Conservation (phyloP, 2,888 invertebrate genomes). For the Danaus chrysippus region DNA sequence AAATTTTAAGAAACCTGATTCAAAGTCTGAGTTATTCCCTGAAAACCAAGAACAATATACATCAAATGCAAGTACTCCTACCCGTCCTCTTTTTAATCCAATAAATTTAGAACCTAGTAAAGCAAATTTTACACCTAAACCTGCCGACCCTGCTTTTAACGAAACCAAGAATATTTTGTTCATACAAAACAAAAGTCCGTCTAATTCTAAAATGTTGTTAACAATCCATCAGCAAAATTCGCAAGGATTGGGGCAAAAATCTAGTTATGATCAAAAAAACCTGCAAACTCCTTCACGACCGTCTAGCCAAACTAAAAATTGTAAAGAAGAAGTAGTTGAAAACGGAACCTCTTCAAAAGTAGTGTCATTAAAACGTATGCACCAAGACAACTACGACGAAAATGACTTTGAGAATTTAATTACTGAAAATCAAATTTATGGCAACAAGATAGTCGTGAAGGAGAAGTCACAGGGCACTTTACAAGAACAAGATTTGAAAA, state of each 20-base stretch:
- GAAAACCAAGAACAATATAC: constrained; percentile 43
- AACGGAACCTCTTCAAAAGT: constrained; percentile 62
- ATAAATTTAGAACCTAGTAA: constrained; percentile 53
- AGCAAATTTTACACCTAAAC: constrained; percentile 49
- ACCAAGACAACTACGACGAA: constrained; percentile 72
- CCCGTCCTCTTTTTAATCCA: constrained; percentile 50
- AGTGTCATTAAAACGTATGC: constrained; percentile 68
- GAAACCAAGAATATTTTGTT: constrained; percentile 67
- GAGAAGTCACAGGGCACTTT: constrained; percentile 68
- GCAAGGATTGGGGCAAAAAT: constrained; percentile 61
- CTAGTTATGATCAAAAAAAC: constrained; percentile 69
- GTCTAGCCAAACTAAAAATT: constrained; percentile 63
- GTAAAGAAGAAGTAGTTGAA: constrained; percentile 61
- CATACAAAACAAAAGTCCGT: constrained; percentile 58
- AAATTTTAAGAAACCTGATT: constrained; percentile 52
- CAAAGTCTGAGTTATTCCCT: constrained; percentile 42
- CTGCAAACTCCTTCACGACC: constrained; percentile 73
- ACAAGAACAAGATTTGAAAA: constrained; percentile 64
- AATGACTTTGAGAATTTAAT: constrained; percentile 78
- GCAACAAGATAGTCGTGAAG: constrained; percentile 78
- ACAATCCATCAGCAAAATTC: constrained; percentile 64
- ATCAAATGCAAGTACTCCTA: constrained; percentile 26
- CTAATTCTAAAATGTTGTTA: constrained; percentile 63
- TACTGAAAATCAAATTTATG: constrained; percentile 77
- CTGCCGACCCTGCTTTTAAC: constrained; percentile 47